Conservation (phyloP, 2,797 vertebrate genomes). For the Ataeniobius toweri region DNA sequence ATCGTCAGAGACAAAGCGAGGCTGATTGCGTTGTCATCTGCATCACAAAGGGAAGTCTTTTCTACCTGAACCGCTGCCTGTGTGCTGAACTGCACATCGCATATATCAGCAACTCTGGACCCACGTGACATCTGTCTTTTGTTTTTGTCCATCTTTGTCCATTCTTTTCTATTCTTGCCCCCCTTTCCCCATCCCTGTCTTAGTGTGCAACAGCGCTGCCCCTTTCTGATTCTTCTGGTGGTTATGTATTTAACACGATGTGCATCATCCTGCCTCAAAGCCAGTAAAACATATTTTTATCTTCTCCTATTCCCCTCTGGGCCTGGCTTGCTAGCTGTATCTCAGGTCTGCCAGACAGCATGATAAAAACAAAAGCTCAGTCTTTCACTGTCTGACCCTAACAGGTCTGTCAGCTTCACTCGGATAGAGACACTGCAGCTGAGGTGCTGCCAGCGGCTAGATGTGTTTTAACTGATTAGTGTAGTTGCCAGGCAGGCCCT, state of each 20-base stretch:
- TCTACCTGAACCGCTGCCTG: conserved; percentile 76
- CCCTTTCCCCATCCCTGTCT: conserved; percentile 34
- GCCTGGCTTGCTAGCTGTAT: conserved; percentile 34
- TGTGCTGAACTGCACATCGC: conserved; percentile 53
- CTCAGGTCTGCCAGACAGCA: conserved; percentile 38
- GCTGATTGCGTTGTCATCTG: conserved; percentile 82
- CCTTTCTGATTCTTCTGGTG: conserved; percentile 35
- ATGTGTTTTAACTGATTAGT: conserved; percentile 70
- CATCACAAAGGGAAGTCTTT: conserved; percentile 79
- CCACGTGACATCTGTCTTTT: conserved; percentile 71
- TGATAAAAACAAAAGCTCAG: conserved; percentile 51
- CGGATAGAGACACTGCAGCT: conserved; percentile 43
- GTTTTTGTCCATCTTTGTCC: conserved; percentile 50
- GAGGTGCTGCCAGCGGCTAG: conserved; percentile 54
- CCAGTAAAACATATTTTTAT: conserved; percentile 38
- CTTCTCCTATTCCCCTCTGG: conserved; percentile 28
- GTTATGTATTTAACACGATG: conserved; percentile 46
- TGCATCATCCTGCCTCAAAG: conserved; percentile 34
- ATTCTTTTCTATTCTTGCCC: conserved; percentile 35
- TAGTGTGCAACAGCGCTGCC: conserved; percentile 32
- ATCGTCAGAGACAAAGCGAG: conserved; percentile 75
- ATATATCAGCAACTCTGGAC: conserved; percentile 66
- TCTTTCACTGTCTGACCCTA: conserved; percentile 42
- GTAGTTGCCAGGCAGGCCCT: conserved; percentile 35
- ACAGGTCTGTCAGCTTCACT: conserved; percentile 53